These are phyloP conservation scores for Spongilla lacustris DNA, from an alignment of 37 sponge, comb jelly and placozoan species.

Conservation along the genomic window DNA sequence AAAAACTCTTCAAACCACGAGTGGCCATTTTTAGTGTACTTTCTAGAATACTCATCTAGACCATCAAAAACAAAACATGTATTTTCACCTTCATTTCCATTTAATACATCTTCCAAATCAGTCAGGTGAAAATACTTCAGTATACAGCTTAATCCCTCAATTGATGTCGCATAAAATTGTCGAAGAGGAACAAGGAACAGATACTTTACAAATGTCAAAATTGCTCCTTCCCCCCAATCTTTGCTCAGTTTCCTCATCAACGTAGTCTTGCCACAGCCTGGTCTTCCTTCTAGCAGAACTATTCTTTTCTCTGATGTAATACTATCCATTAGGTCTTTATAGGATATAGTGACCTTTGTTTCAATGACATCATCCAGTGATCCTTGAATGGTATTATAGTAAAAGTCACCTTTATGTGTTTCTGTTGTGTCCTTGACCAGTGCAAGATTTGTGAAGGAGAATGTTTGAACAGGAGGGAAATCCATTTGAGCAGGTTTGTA, in stretches of 20 bases:
- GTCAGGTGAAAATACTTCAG: too few species aligned
- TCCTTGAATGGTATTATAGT: too few species aligned
- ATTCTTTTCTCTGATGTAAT: neutral
- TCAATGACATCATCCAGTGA: too few species aligned
- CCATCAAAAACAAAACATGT: constrained; percentile 59
- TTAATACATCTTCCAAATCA: neutral
- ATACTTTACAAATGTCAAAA: constrained; percentile 5
- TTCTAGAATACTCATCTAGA: constrained; percentile 44
- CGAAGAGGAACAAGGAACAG: constrained; percentile 36
- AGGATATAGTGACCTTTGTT: too few species aligned
- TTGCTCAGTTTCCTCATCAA: constrained; percentile 45
- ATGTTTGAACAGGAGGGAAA: too few species aligned
- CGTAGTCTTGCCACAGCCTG: constrained; percentile 42
- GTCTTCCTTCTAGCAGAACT: constrained; percentile 39
- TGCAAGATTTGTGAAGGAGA: too few species aligned
- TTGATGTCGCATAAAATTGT: constrained; percentile 14
- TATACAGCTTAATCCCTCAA: neutral
- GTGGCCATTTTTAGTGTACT: too few species aligned
- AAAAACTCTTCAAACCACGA: constrained; percentile 7
- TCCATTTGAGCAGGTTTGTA: too few species aligned
- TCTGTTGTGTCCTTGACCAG: too few species aligned
- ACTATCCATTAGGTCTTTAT: too few species aligned
- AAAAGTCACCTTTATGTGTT: too few species aligned
- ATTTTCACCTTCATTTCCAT: constrained; percentile 19
- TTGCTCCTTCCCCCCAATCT: constrained; percentile 41